Evolutionary conservation across 2,113 vertebrate species (phyloP), one percentile per base, ranked within the genome.

Genomic region (Clupea harengus): DNA sequence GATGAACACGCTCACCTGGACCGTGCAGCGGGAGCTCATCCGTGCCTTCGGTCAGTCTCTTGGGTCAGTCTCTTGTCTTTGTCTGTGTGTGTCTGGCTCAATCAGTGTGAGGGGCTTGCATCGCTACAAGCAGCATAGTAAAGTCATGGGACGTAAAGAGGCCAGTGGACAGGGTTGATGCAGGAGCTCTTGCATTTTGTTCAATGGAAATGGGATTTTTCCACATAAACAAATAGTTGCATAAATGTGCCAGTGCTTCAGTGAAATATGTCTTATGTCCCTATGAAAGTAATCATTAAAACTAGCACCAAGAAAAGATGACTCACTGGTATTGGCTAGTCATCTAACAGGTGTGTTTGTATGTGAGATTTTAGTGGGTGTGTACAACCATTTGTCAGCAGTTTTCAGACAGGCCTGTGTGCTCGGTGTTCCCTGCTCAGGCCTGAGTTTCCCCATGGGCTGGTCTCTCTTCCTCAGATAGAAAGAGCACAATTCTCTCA

Each of bases 1-100:
- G 85, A 97, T 98, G 89, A 99, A 97, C 88, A 97, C 94, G 0
- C 96, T 99, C 90, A 98, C 98, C 20, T 97, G 97, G 95, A 96
- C 97, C 0, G 94, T 97, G 11, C 97, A 97, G 92, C 95, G 96
- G 0, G 98, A 99, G 89, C 97, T 99, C 88, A 95, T 99, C 90
- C 94, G 91, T n/a, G 96, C 98, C 89, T 96, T 99, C 2, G 98
- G 98, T 99, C 88, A 96, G 97, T 91, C 81, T 44, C 0, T 39
- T 39, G 39, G 50, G 28, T 60, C 18, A 22, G 20, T 60, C 6
- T 60, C 17, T 57, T 57, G 54, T 84, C 44, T 46, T 2, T 28
- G 11, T 47, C 17, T 81, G 25, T 32, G 50, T 81, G 9, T 49
- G 54, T 22, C 54, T 6, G 54, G 54, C 4, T 60, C 18, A 22